Evolutionary conservation across 37 sponge, comb jelly and placozoan genomes (phyloP), one percentile per base, ranked within the genome.

Genomic region (Geodia barretti): DNA sequence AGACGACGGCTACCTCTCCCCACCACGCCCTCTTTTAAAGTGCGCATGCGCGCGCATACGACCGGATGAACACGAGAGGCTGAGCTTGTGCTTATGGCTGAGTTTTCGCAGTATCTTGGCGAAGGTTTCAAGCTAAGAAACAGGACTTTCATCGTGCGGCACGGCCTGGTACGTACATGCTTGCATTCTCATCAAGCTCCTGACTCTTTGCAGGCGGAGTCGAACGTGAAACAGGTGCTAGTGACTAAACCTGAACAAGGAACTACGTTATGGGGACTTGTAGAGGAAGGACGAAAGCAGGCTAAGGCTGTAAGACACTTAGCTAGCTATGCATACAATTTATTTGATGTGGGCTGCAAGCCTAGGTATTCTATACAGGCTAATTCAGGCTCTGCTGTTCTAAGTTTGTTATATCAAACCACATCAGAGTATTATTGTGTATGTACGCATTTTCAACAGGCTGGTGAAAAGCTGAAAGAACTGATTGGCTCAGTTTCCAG

Each of bases 171-270:
- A 47, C n/a, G n/a, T n/a, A n/a, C n/a, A n/a, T n/a, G n/a, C n/a
- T n/a, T n/a, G n/a, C n/a, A n/a, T n/a, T n/a, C n/a, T n/a, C n/a
- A 47, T 47, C 54, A 17, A 47, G 7, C 11, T 7, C 54, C 54
- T 47, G 7, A 17, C 4, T 23, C 64, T 19, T 17, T 47, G 54
- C 54, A 87, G 81, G 74, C 81, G 58, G 83, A 77, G 62, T 68
- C 89, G 26, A 88, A 88, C 35, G 76, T 75, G 36, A 19, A 42
- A 20, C 39, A 31, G 20, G 9, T 82, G 61, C 63, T 88, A 4
- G 83, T 82, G 32, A 73, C 82, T 26, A 25, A 82, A 25, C 89
- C 89, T 5, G 78, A 75, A 35, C 38, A 37, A 26, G 89, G 89
- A 34, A 41, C 75, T 7, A 68, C 70, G 0, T 28, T 66, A 31